These are phyloP conservation scores for Neotoxoptera formosana DNA, from an alignment of 1,140 invertebrate species.

Conservation along the genomic window DNA sequence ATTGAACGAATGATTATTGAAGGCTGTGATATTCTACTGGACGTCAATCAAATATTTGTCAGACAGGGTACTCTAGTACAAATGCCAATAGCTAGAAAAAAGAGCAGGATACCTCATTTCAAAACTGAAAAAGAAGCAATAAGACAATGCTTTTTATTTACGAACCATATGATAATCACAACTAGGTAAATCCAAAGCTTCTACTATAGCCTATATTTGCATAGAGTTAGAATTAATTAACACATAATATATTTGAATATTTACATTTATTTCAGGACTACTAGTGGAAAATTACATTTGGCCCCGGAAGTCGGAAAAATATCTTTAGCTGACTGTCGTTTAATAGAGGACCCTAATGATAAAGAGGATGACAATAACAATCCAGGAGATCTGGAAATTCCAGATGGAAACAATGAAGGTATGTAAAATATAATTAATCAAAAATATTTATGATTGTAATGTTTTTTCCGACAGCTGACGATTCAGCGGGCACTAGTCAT, in stretches of 20 bases:
- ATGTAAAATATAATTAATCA: constrained; percentile 57
- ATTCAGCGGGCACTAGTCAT: constrained; percentile 49
- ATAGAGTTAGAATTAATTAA: background rate
- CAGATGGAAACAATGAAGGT: constrained; percentile 69
- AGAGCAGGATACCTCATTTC: constrained; percentile 64
- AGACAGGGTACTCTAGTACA: constrained; percentile 80
- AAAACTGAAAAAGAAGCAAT: constrained; percentile 78
- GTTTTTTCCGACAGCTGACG: constrained; percentile 5
- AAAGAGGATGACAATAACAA: constrained; percentile 55
- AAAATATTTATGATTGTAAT: background rate
- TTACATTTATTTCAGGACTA: constrained; percentile 60
- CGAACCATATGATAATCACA: constrained; percentile 85
- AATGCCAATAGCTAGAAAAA: constrained; percentile 71
- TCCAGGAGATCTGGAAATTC: constrained; percentile 59
- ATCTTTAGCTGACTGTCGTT: constrained; percentile 81
- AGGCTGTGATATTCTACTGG: constrained; percentile 91
- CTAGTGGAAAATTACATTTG: constrained; percentile 84
- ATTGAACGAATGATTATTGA: constrained; percentile 95
- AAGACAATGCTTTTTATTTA: constrained; percentile 86
- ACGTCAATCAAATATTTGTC: constrained; percentile 93
- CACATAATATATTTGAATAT: background rate
- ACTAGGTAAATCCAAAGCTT: constrained; percentile 67
- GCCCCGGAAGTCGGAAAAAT: constrained; percentile 84
- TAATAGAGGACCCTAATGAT: constrained; percentile 81
- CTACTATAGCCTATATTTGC: background rate